A percentile compares a stretch with the other conserved stretches of the same genome.
Conservation (phyloP, 2,113 vertebrate species). For the Rutilus rutilus region DNA sequence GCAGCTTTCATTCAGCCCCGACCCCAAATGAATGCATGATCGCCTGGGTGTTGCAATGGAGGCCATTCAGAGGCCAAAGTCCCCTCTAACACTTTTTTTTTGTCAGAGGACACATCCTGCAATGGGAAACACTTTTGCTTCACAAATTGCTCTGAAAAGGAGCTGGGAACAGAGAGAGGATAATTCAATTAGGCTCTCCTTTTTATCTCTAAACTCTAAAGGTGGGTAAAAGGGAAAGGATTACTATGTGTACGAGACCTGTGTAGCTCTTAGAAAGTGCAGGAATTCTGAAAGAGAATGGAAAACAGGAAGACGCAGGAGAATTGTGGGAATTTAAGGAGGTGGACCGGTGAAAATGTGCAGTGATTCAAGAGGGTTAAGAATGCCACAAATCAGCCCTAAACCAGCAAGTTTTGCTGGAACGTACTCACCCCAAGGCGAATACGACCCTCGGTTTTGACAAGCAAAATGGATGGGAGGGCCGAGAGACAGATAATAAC, state of each 20-base stretch:
- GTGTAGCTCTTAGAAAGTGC: slow-evolving; percentile 77
- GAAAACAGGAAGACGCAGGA: slow-evolving; percentile 9
- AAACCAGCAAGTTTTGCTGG: background rate
- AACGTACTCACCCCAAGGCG: background rate
- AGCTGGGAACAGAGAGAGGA: slow-evolving; percentile 76
- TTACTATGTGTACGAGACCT: slow-evolving; percentile 84
- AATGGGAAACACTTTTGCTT: slow-evolving; percentile 90
- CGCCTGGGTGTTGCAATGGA: slow-evolving; percentile 87
- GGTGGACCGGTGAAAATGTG: background rate
- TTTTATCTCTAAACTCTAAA: slow-evolving; percentile 49
- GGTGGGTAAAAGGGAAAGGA: slow-evolving; percentile 66
- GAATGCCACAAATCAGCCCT: slow-evolving; percentile 5
- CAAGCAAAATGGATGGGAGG: background rate
- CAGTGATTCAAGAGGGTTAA: background rate
- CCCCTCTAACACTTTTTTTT: slow-evolving; percentile 65
- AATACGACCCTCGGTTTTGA: slow-evolving; percentile 11
- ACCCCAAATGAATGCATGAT: slow-evolving; percentile 89
- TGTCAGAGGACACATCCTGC: slow-evolving; percentile 75
- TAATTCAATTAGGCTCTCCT: slow-evolving; percentile 86
- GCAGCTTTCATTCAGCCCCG: slow-evolving; percentile 78
- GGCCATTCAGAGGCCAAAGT: slow-evolving; percentile 85
- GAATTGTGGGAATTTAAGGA: slow-evolving; percentile 27
- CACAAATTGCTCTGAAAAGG: slow-evolving; percentile 80
- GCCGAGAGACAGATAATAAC: slow-evolving; percentile 26
- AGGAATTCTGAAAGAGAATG: slow-evolving; percentile 69